phyloP scores from a whole-genome alignment of 2,888 invertebrate genomes.

The Cephus spinipes region DNA sequence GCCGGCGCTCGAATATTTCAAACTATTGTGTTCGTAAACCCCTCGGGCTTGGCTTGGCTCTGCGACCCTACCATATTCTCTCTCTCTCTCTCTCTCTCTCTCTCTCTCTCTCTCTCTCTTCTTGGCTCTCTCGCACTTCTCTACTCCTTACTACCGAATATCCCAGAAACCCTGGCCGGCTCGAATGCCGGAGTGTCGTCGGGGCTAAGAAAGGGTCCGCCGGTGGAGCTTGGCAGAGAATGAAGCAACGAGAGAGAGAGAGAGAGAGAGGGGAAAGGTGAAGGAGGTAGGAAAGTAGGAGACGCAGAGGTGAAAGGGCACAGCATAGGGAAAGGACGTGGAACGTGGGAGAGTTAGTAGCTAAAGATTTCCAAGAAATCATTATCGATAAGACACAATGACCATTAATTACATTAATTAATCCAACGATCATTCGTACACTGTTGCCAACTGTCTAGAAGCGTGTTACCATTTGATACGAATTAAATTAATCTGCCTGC shows the following conservation, averaged over 20 bases:
- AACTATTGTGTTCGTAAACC: conserved; percentile 29
- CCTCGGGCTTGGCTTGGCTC: conserved; percentile 57
- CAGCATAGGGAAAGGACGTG: conserved; percentile 2
- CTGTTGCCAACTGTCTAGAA: neutral
- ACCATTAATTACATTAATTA: conserved; percentile 46
- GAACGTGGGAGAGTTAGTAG: conserved; percentile 30
- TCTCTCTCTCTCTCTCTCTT: conserved; percentile 16
- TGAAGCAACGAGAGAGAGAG: neutral
- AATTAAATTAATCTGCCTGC: neutral
- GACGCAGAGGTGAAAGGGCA: conserved; percentile 11
- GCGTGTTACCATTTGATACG: neutral
- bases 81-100: conserved; percentile 29
- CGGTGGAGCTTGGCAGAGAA: conserved; percentile 19
- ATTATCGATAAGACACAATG: conserved; percentile 48
- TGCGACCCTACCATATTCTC: conserved; percentile 36
- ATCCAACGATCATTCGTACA: conserved; percentile 22
- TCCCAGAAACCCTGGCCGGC: conserved; percentile 51
- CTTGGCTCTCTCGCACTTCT: neutral
- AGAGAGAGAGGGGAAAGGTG: neutral
- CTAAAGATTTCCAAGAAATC: conserved; percentile 42
- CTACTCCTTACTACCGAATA: conserved; percentile 36
- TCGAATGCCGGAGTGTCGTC: conserved; percentile 45
- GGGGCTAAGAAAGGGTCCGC: conserved; percentile 27
- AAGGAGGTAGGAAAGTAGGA: conserved; percentile 7
- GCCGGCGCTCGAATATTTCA: conserved; percentile 28